A percentile compares a stretch with the other conserved stretches of the same genome.
Evolutionary conservation across 2,888 invertebrate species (phyloP).

Genomic region (Nymphalis polychloros): DNA sequence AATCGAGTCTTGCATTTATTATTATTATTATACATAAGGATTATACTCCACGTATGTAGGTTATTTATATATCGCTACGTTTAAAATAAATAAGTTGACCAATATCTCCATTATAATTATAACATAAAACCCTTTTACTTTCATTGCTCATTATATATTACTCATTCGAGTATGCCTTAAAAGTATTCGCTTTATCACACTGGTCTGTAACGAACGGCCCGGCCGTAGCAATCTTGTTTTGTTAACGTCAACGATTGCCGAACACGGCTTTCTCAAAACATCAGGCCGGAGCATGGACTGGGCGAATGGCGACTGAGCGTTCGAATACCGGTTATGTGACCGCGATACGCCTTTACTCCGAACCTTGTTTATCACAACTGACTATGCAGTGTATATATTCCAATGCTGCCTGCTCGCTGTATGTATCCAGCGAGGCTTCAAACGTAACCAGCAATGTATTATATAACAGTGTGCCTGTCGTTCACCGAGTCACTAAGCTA

Average conservation of each 20-base stretch:
- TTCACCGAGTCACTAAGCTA: slow-evolving; percentile 40
- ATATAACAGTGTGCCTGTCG: slow-evolving; percentile 35
- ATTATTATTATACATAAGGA: no score
- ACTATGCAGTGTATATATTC: slow-evolving; percentile 47
- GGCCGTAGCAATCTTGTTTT: slow-evolving; percentile 71
- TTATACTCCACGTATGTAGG: no score
- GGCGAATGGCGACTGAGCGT: slow-evolving; percentile 69
- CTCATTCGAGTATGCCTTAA: slow-evolving; percentile 44
- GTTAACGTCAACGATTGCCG: slow-evolving; percentile 70
- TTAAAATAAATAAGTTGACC: slow-evolving; percentile 20
- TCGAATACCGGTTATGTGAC: slow-evolving; percentile 81
- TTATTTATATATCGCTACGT: slow-evolving; percentile 2
- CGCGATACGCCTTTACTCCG: slow-evolving; percentile 73
- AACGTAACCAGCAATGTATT: slow-evolving; percentile 57
- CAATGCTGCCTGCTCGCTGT: slow-evolving; percentile 54
- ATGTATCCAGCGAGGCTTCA: slow-evolving; percentile 33
- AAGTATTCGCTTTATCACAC: slow-evolving; percentile 52
- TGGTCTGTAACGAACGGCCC: slow-evolving; percentile 58
- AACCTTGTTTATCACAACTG: slow-evolving; percentile 48
- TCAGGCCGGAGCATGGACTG: slow-evolving; percentile 59
- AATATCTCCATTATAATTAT: slow-evolving; percentile 25
- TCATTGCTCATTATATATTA: slow-evolving; percentile 39
- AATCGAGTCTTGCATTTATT: not conserved
- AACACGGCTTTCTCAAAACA: slow-evolving; percentile 80
- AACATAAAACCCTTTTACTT: slow-evolving; percentile 36